These are phyloP conservation scores for Columba janthina DNA, from an alignment of 2,113 vertebrate species.

Conservation along the genomic window DNA sequence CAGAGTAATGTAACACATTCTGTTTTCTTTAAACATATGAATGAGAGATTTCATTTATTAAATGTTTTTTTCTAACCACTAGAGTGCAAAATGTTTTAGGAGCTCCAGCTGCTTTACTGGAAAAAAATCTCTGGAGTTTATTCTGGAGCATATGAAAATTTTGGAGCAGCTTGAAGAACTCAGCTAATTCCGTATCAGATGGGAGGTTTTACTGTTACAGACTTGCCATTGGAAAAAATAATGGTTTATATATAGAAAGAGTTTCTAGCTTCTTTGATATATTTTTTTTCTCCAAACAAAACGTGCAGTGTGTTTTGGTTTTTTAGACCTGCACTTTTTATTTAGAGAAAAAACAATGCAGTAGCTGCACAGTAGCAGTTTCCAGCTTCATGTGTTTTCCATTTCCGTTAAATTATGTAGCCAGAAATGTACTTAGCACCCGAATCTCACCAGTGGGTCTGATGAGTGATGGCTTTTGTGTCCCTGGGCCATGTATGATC, in stretches of 20 bases:
- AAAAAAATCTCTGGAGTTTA: conserved; percentile 52
- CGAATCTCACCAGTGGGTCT: background rate
- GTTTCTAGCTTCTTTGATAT: background rate
- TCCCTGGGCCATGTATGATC: background rate
- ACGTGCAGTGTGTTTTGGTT: background rate
- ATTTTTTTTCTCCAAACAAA: background rate
- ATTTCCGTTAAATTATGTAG: background rate
- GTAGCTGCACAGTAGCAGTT: background rate
- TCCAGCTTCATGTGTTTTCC: background rate
- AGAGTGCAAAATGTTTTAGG: conserved; percentile 48
- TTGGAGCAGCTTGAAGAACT: conserved; percentile 15
- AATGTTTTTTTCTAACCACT: conserved; percentile 15
- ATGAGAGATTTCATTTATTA: conserved; percentile 19
- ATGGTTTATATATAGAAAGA: conserved; percentile 32
- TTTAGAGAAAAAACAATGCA: background rate
- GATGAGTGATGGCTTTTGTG: background rate
- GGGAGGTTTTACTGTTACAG: conserved; percentile 25
- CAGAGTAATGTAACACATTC: background rate
- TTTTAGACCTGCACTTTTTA: background rate
- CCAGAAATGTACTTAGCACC: background rate
- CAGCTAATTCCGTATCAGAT: conserved; percentile 45
- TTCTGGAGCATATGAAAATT: conserved; percentile 55
- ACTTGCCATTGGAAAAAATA: conserved; percentile 15
- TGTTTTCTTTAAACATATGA: conserved; percentile 23
- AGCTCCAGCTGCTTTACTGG: conserved; percentile 41